phyloP scores from a whole-genome alignment of 37 sponge, comb jelly and placozoan genomes.

The Halisarca cf. caerulea region DNA sequence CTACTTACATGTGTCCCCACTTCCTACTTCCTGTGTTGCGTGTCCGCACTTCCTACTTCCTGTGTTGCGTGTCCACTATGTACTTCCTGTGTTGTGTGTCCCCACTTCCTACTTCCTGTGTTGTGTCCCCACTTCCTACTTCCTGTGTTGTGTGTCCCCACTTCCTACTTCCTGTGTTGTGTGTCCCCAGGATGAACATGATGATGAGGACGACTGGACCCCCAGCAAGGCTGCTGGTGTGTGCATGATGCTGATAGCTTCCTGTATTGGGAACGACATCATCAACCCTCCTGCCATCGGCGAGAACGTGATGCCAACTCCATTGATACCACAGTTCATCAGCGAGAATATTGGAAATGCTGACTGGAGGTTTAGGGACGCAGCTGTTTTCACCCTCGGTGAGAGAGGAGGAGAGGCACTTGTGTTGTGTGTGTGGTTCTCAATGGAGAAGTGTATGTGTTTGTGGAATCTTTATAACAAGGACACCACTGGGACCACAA shows the following conservation, averaged over 20 bases:
- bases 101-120: no score
- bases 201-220: constrained; percentile 99
- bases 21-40: no score
- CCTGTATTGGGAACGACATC: constrained; percentile 82
- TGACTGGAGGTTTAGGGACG: constrained; percentile 91
- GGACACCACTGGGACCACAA: no score
- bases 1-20: no score
- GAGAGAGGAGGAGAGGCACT: not conserved
- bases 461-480: no score
- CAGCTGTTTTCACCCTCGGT: constrained; percentile 95
- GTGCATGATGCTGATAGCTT: constrained; percentile 90
- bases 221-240: constrained; percentile 99
- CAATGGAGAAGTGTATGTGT: not conserved
- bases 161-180: no score
- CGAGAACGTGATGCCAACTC: no score
- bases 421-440: not conserved
- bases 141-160: no score
- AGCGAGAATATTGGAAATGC: constrained; percentile 51
- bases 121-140: no score
- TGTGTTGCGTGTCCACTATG: no score
- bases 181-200: constrained; percentile 95
- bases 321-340: constrained; percentile 59
- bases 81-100: no score
- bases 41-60: no score
- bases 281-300: constrained; percentile 56